Conservation (phyloP, 92 coral and sea anemone species). For the Epizoanthus rinbou region DNA sequence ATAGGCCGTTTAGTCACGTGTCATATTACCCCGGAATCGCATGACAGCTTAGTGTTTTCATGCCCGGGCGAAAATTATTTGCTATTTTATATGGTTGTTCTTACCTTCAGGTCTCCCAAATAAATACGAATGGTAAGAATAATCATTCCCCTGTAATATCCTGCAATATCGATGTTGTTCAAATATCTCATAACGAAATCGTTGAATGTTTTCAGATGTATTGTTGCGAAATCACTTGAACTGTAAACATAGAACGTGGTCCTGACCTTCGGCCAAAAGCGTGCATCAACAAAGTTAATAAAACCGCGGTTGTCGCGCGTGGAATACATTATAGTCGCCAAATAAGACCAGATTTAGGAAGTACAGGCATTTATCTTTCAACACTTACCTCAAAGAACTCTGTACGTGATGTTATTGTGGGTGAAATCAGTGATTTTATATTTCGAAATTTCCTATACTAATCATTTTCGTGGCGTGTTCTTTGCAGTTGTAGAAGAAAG, state of each 20-base stretch:
- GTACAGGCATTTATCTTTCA: constrained; percentile 31
- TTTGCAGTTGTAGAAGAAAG: constrained; percentile 27
- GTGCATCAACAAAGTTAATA: constrained; percentile 6
- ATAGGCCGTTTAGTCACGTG: too few relatives aligned
- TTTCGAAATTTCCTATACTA: constrained; percentile 13
- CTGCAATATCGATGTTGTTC: constrained; percentile 10
- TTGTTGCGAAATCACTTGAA: constrained; percentile 34
- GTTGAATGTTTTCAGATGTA: constrained; percentile 18
- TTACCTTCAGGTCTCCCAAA: constrained; percentile 26
- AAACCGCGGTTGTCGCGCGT: constrained; percentile 18
- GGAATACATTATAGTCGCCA: constrained; percentile 23
- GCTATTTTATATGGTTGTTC: constrained; percentile 29
- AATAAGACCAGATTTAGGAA: constrained; percentile 26
- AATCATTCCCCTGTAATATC: constrained; percentile 18
- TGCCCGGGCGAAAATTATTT: constrained; percentile 15
- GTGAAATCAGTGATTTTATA: constrained; percentile 20
- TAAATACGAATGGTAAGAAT: constrained; percentile 7
- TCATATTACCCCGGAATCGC: too few relatives aligned
- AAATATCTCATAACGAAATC: constrained; percentile 23
- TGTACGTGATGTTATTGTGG: constrained; percentile 23
- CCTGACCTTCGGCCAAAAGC: constrained; percentile 22
- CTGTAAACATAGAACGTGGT: constrained; percentile 15
- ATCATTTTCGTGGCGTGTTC: constrained; percentile 20
- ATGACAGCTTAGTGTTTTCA: too few relatives aligned
- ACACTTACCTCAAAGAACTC: constrained; percentile 35